These are phyloP conservation scores for Odontomachus brunneus DNA, from an alignment of 1,140 invertebrate species.

Conservation along the genomic window DNA sequence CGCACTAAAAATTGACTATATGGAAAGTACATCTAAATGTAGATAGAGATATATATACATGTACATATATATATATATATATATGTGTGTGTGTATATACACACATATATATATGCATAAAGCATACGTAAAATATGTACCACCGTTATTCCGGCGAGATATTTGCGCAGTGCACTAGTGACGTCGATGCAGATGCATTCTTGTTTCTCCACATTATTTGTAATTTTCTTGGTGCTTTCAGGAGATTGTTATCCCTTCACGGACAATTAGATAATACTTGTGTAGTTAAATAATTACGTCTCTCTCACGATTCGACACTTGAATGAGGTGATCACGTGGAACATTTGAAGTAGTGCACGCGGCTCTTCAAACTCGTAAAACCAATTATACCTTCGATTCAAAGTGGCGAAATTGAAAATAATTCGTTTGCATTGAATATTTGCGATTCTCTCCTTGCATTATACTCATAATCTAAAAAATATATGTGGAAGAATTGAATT, in stretches of 20 bases:
- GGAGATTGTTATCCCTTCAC: no score
- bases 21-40: conserved; percentile 74
- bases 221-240: conserved; percentile 9
- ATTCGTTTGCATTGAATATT: neutral
- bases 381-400: no score
- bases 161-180: conserved; percentile 66
- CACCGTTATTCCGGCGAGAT: conserved; percentile 70
- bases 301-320: no score
- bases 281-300: no score
- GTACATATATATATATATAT: conserved; percentile 64
- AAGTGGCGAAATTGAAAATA: neutral
- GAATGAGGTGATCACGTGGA: no score
- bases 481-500: neutral
- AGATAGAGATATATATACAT: conserved; percentile 63
- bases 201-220: neutral
- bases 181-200: conserved; percentile 25
- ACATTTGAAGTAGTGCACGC: no score
- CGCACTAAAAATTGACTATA: conserved; percentile 65
- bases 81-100: no score
- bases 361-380: no score
- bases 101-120: conserved; percentile 63
- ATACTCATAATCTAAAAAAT: neutral
- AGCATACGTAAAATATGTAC: conserved; percentile 60
- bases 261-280: no score
- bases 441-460: neutral